Conservation (phyloP, 2,113 vertebrate genomes). For the Rhegmatorhina hoffmannsi region DNA sequence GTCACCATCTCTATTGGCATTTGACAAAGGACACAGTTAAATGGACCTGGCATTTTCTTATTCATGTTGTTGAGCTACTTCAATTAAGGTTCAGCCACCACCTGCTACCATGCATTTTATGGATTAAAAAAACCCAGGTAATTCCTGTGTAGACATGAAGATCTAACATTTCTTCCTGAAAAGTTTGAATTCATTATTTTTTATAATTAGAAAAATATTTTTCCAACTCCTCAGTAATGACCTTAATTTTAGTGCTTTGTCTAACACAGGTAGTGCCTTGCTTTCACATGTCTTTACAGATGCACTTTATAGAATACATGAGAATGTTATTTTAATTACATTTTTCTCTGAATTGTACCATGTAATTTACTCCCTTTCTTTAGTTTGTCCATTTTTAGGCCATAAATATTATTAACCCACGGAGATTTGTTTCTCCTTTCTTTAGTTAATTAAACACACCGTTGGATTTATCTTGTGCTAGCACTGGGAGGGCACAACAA, state of each 20-base stretch:
- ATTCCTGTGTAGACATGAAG: neutral
- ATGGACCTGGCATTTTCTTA: constrained; percentile 65
- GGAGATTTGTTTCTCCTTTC: constrained; percentile 76
- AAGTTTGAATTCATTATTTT: neutral
- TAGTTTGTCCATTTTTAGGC: constrained; percentile 72
- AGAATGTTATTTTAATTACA: constrained; percentile 74
- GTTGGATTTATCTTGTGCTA: constrained; percentile 76
- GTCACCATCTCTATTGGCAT: constrained; percentile 60
- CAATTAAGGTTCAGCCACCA: constrained; percentile 51
- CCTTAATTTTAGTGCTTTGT: neutral
- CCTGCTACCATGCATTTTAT: neutral
- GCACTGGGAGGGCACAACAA: constrained; percentile 79
- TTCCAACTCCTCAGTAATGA: neutral
- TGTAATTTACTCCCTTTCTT: constrained; percentile 57
- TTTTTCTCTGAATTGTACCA: constrained; percentile 64
- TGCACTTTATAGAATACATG: constrained; percentile 55
- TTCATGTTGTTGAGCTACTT: constrained; percentile 55
- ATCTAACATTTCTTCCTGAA: neutral
- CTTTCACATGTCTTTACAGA: neutral
- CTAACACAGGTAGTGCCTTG: neutral
- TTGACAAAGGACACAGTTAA: constrained; percentile 68
- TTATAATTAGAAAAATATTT: neutral
- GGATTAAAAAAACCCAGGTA: constrained; percentile 3
- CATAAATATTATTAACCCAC: constrained; percentile 80
- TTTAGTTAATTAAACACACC: constrained; percentile 81